phyloP scores from a whole-genome alignment of 2,113 vertebrate genomes.

The Opisthocomus hoazin region DNA sequence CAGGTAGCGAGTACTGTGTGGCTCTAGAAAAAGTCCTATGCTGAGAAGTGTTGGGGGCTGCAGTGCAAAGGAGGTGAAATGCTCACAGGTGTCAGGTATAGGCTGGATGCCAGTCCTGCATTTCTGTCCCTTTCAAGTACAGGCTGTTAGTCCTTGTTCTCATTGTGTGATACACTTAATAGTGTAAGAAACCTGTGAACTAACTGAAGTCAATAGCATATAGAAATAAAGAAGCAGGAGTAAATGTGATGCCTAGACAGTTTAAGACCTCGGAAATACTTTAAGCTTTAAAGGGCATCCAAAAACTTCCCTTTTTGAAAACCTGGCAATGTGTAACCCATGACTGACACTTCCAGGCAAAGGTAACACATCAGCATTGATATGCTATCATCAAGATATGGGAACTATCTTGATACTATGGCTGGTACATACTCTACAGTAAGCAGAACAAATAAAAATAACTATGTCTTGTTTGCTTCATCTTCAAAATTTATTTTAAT shows the following conservation, averaged over 20 bases:
- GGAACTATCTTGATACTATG: background rate
- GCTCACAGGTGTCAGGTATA: background rate
- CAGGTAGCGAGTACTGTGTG: background rate
- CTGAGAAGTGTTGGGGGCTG: background rate
- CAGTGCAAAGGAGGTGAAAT: background rate
- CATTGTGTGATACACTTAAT: background rate
- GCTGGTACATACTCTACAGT: background rate
- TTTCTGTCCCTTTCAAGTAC: background rate
- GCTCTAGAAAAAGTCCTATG: rapidly evolving
- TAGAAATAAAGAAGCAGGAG: background rate
- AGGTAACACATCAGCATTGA: background rate
- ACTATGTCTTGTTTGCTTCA: background rate
- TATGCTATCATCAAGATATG: background rate
- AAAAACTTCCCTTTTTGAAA: background rate
- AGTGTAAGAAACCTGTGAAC: background rate
- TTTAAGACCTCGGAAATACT: background rate
- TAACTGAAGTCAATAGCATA: background rate
- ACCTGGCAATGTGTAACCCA: background rate
- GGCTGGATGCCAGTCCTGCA: rapidly evolving
- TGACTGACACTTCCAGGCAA: background rate
- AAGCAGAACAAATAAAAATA: background rate
- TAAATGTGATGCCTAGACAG: background rate
- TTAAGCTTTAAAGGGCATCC: background rate
- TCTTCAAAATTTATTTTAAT: constrained; percentile 10
- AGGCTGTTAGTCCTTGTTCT: background rate